These are phyloP conservation scores for Apeira syringaria DNA, from an alignment of 2,888 invertebrate species.

Conservation along the genomic window DNA sequence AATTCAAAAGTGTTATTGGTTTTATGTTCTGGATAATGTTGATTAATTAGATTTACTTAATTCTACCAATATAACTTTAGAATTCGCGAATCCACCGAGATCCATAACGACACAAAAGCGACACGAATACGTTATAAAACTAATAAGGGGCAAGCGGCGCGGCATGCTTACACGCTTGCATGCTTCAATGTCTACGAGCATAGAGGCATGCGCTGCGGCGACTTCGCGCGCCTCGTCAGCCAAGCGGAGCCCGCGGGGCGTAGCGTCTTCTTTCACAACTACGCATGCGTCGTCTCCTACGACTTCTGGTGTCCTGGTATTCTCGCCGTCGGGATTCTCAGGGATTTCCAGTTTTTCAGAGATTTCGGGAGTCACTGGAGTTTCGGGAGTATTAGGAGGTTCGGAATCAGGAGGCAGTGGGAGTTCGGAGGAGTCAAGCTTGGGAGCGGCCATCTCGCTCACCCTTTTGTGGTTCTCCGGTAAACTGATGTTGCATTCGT, in stretches of 20 bases:
- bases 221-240: slow-evolving; percentile 79
- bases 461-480: slow-evolving; percentile 99
- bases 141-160: slow-evolving; percentile 68
- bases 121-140: slow-evolving; percentile 42
- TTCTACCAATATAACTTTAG: too few species aligned
- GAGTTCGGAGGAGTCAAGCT: slow-evolving; percentile 63
- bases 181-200: slow-evolving; percentile 85
- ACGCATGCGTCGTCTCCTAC: slow-evolving; percentile 70
- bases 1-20: slow-evolving; percentile 2
- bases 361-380: slow-evolving; percentile 22
- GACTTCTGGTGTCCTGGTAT: slow-evolving; percentile 55
- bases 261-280: slow-evolving; percentile 75
- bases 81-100: slow-evolving; percentile 16
- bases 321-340: slow-evolving; percentile 44
- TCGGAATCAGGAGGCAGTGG: slow-evolving; percentile 38
- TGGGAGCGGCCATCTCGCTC: slow-evolving; percentile 85
- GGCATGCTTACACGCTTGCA: slow-evolving; percentile 88
- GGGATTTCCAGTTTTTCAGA: slow-evolving; percentile 23
- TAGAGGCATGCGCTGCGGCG: slow-evolving; percentile 77
- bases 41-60: too few species aligned
- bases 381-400: slow-evolving; percentile 19
- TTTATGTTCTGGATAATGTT: too few species aligned
- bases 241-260: slow-evolving; percentile 69
- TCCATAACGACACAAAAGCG: slow-evolving; percentile 45
- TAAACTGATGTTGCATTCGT: slow-evolving; percentile 98